Percentiles rank a stretch among this genome's conserved stretches.
Evolutionary conservation across 2,888 invertebrate genomes (phyloP).

Genomic region (Apantesis nais): DNA sequence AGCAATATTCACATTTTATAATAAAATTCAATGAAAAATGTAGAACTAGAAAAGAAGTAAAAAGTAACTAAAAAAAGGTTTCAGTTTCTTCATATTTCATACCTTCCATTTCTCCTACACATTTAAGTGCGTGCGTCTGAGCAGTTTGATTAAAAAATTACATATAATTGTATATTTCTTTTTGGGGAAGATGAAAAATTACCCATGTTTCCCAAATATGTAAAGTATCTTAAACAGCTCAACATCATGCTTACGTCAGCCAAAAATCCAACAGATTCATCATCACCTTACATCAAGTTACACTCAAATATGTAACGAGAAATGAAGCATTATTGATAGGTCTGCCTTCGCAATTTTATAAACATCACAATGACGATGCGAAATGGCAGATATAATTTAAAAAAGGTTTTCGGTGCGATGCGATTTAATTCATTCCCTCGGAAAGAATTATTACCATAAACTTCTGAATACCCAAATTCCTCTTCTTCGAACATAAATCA

Average conservation of each 20-base stretch:
- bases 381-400: conserved; percentile 50
- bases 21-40: neutral
- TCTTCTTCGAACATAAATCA: conserved; percentile 15
- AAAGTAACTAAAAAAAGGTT: neutral
- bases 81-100: neutral
- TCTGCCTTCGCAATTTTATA: conserved; percentile 42
- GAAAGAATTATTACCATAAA: conserved; percentile 39
- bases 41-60: neutral
- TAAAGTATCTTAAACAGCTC: conserved; percentile 19
- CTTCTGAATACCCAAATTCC: conserved; percentile 17
- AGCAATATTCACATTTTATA: no score
- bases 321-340: conserved; percentile 50
- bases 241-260: conserved; percentile 27
- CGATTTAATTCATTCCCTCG: conserved; percentile 18
- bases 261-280: conserved; percentile 44
- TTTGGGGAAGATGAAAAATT: neutral
- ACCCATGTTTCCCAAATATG: neutral
- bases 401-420: conserved; percentile 33
- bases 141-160: neutral
- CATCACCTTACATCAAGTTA: conserved; percentile 47
- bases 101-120: neutral
- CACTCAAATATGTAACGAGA: conserved; percentile 35
- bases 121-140: neutral
- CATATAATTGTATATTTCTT: neutral
- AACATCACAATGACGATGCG: conserved; percentile 52